Evolutionary conservation across 2,797 vertebrate genomes (phyloP).

Genomic region (Microtus agrestis): DNA sequence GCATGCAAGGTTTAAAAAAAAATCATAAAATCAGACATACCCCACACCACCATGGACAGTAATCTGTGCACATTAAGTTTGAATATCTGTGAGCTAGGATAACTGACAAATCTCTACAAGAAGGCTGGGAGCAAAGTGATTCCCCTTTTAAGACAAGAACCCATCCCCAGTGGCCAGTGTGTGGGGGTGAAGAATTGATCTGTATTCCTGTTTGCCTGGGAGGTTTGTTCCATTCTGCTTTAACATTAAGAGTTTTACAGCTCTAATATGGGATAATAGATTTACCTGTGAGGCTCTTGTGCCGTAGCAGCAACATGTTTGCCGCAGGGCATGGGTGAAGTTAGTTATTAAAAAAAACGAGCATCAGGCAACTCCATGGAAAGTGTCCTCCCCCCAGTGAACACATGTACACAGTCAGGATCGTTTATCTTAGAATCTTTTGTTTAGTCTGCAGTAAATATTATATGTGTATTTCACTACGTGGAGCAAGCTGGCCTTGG

Average conservation of each 20-base stretch:
- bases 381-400: not conserved
- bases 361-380: not conserved
- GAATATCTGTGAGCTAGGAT: constrained; percentile 14
- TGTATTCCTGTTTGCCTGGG: not conserved
- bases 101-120: not conserved
- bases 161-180: constrained; percentile 12
- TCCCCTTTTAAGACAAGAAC: constrained; percentile 40
- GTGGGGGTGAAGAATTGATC: not conserved
- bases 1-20: not conserved
- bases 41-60: not conserved
- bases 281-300: constrained; percentile 36
- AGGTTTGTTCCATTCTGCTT: constrained; percentile 54
- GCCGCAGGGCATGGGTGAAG: not conserved
- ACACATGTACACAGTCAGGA: not conserved
- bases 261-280: constrained; percentile 51
- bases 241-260: constrained; percentile 32
- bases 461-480: not conserved
- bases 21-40: constrained; percentile 18
- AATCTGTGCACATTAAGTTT: not conserved
- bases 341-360: not conserved
- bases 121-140: not conserved
- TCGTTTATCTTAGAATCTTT: constrained; percentile 22
- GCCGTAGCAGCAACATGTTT: not conserved
- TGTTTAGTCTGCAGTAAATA: constrained; percentile 51
- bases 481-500: not conserved